Percentiles rank a stretch among this genome's conserved stretches.
Conservation (phyloP, 2,113 vertebrate species). For the Bubo scandiacus region DNA sequence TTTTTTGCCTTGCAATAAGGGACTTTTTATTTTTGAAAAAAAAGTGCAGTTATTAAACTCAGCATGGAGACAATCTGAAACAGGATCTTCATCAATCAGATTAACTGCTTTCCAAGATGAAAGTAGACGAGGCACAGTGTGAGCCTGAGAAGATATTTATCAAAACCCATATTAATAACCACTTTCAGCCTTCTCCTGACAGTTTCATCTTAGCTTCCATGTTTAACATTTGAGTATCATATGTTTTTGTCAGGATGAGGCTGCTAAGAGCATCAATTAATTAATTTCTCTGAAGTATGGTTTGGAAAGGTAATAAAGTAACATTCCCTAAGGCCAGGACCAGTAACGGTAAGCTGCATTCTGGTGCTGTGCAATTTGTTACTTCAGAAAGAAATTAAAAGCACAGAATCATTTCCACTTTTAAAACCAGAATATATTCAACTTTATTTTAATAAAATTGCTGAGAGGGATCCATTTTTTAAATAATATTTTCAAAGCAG, state of each 20-base stretch:
- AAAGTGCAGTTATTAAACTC: constrained; percentile 77
- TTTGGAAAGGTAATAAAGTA: constrained; percentile 84
- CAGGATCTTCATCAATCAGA: constrained; percentile 92
- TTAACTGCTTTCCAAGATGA: constrained; percentile 85
- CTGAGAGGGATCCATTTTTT: background rate
- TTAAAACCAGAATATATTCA: constrained; percentile 32
- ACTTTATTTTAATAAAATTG: constrained; percentile 50
- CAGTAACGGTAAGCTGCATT: constrained; percentile 72
- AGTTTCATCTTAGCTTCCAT: constrained; percentile 85
- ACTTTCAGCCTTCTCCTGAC: constrained; percentile 84
- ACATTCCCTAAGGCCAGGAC: constrained; percentile 76
- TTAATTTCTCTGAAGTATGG: constrained; percentile 82
- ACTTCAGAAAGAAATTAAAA: constrained; percentile 72
- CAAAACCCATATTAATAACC: constrained; percentile 90
- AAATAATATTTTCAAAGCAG: constrained; percentile 18
- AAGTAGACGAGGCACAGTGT: constrained; percentile 85
- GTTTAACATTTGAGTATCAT: constrained; percentile 86
- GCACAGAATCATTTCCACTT: constrained; percentile 37
- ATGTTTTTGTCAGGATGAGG: constrained; percentile 85
- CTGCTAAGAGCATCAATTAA: constrained; percentile 84
- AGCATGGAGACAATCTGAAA: constrained; percentile 87
- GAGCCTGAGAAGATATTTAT: constrained; percentile 87
- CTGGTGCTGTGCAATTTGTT: constrained; percentile 60
- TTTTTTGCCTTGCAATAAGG: constrained; percentile 49
- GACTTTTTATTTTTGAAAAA: constrained; percentile 29